These are phyloP conservation scores for Siniperca scherzeri DNA, from an alignment of 2,797 vertebrate genomes.

Conservation along the genomic window DNA sequence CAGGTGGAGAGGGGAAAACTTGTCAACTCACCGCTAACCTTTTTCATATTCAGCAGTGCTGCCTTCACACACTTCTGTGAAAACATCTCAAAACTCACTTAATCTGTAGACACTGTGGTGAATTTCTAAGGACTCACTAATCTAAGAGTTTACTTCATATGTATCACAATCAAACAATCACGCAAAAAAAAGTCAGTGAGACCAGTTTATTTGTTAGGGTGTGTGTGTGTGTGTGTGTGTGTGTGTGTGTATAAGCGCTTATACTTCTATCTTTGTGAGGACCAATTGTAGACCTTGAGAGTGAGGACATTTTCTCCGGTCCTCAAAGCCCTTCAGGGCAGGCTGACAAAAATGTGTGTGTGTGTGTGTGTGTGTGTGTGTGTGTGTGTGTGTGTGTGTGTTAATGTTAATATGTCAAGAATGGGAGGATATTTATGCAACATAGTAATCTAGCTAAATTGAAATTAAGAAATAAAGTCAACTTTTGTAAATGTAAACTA, in stretches of 20 bases:
- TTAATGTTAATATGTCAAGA: not conserved
- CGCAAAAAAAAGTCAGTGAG: not conserved
- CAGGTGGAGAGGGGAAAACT: constrained; percentile 58
- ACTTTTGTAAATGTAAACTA: not conserved
- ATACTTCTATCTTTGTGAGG: too few relatives aligned
- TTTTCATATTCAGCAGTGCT: not conserved
- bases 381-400: not conserved
- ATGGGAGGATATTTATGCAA: not conserved
- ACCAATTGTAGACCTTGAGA: too few relatives aligned
- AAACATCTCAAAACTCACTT: not conserved
- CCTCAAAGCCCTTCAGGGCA: too few relatives aligned
- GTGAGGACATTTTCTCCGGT: not conserved
- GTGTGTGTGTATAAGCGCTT: not conserved
- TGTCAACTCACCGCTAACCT: constrained; percentile 2
- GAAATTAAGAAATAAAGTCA: not conserved
- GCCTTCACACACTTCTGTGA: not conserved
- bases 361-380: not conserved
- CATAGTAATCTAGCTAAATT: not conserved
- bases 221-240: not conserved
- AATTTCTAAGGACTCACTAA: not conserved
- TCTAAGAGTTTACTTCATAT: too few relatives aligned
- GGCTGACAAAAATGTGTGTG: not conserved
- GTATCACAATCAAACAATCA: not conserved
- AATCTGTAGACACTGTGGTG: not conserved
- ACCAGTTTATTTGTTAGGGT: not conserved